Evolutionary conservation across 2,888 invertebrate species (phyloP), one percentile per base, ranked within the genome.

Genomic region (Nomada fucata): DNA sequence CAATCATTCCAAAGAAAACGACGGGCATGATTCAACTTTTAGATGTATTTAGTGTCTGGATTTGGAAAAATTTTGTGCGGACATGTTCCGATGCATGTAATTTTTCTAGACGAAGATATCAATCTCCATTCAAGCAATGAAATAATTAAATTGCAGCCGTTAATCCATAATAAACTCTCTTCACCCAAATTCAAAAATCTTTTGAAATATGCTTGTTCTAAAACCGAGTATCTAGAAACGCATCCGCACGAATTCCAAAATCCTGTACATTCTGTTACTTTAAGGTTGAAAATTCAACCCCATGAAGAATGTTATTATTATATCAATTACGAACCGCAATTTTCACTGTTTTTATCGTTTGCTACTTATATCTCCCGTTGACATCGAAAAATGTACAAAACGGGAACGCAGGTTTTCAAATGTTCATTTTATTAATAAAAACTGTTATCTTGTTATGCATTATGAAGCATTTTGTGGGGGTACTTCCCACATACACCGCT

Each of bases 1-100:
- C 15, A 44, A 13, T 23, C 11, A 47, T 64, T 47, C 63, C 63
- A 64, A 64, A 64, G 20, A 64, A 64, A 13, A 47, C 47, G 4
- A 42, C 63, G n/a, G 20, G 10, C 2, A 42, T 18, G 2, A 20
- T 64, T 13, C 63, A 64, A 23, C 23, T 47, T 64, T 47, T 47
- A 15, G 5, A 64, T 20, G 63, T 44, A 11, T 23, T 63, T 44
- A 20, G 63, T n/a, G 20, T 63, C 23, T 2, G 44, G 7, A 47
- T 63, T 44, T 63, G 63, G 63, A 44, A 63, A 15, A 23, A 47
- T 44, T 42, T 63, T 47, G 23, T 47, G 4, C n/a, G 9, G 2
- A 20, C n/a, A n/a, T 44, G 20, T 10, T 63, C 63, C 4, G 36
- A 63, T 47, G 9, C n/a, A 23, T 20, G 18, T 47, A 20, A n/a